Evolutionary conservation across 1,140 invertebrate species (phyloP).

Genomic region (Uloborus diversus): DNA sequence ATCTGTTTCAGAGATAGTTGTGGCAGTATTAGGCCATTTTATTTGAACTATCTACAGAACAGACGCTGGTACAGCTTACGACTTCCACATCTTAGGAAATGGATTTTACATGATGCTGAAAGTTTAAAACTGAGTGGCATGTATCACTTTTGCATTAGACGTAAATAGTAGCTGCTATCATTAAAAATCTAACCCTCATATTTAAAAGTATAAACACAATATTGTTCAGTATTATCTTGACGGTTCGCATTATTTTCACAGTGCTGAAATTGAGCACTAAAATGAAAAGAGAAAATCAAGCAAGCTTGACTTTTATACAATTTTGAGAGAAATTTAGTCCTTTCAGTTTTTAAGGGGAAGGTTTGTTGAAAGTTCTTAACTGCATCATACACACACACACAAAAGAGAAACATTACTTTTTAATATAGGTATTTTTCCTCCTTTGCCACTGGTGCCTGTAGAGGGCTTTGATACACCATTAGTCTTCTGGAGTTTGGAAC

Average conservation of each 20-base stretch:
- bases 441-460: background rate
- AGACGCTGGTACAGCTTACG: too few species aligned
- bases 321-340: background rate
- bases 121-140: too few species aligned
- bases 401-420: slow-evolving; percentile 23
- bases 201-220: too few species aligned
- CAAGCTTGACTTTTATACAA: background rate
- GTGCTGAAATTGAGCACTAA: background rate
- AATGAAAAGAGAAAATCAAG: background rate
- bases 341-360: background rate
- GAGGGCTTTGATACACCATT: background rate
- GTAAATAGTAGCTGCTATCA: too few species aligned
- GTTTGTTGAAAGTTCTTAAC: background rate
- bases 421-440: slow-evolving; percentile 40
- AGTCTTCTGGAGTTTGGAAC: slow-evolving; percentile 13
- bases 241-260: background rate
- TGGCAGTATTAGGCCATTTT: too few species aligned
- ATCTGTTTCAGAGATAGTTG: too few species aligned
- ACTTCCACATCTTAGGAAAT: too few species aligned
- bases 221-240: too few species aligned
- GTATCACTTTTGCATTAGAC: too few species aligned
- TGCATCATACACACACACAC: background rate
- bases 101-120: too few species aligned
- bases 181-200: too few species aligned
- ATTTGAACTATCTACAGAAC: too few species aligned